Percentiles rank a stretch among this genome's conserved stretches.
phyloP scores from a whole-genome alignment of 2,797 vertebrate genomes.

The Agapornis canus region DNA sequence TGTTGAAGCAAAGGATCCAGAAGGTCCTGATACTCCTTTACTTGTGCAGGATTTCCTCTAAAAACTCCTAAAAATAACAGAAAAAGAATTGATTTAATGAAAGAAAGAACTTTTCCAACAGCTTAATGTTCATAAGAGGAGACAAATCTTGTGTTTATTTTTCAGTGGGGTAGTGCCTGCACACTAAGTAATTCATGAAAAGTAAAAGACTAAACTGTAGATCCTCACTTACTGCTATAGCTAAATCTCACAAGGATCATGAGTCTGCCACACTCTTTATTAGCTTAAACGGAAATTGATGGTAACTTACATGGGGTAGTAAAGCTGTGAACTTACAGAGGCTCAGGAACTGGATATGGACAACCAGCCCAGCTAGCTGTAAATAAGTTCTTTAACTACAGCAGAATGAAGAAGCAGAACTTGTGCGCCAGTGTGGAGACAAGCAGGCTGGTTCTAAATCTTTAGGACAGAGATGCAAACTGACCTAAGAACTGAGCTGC shows the following conservation, averaged over 20 bases:
- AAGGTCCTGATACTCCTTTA: constrained; percentile 91
- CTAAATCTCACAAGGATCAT: background rate
- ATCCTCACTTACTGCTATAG: background rate
- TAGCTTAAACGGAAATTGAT: background rate
- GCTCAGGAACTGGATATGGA: background rate
- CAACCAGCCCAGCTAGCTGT: background rate
- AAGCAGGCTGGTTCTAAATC: background rate
- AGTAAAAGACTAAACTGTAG: background rate
- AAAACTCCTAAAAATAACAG: constrained; percentile 85
- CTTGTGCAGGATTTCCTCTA: constrained; percentile 87
- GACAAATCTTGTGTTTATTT: background rate
- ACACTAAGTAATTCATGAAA: background rate
- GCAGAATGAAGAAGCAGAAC: background rate
- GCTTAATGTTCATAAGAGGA: background rate
- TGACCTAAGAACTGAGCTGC: background rate
- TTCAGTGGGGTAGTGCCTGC: background rate
- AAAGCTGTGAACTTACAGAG: background rate
- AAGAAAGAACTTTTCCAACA: background rate
- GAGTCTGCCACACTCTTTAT: background rate
- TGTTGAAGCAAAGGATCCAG: constrained; percentile 89
- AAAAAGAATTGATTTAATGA: background rate
- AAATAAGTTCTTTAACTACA: background rate
- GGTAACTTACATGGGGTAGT: background rate
- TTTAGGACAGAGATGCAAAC: background rate
- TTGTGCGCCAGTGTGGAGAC: background rate